These are phyloP conservation scores for Coregonus sp. DNA, from an alignment of 2,797 vertebrate species.

Conservation along the genomic window DNA sequence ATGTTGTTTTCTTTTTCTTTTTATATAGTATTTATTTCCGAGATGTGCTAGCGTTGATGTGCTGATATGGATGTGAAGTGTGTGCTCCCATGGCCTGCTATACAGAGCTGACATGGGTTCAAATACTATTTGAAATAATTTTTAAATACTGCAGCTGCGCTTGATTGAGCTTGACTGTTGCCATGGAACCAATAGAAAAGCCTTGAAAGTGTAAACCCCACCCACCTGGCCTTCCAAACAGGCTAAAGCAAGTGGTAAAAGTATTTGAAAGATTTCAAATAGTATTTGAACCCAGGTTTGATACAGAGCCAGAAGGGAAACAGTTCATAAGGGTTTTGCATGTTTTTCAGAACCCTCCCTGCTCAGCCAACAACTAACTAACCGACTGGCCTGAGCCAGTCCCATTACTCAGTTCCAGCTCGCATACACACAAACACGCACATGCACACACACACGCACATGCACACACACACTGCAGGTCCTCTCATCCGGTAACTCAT, in stretches of 20 bases:
- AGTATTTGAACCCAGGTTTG: background rate
- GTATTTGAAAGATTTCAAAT: background rate
- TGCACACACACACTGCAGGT: background rate
- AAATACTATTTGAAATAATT: background rate
- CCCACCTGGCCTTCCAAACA: too few relatives aligned
- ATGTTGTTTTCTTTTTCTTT: conserved; percentile 47
- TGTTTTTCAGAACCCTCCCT: conserved; percentile 38
- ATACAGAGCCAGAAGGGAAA: conserved; percentile 20
- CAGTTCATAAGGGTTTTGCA: conserved; percentile 53
- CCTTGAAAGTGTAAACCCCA: too few relatives aligned
- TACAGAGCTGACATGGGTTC: background rate
- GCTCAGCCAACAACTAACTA: background rate
- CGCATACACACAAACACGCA: background rate
- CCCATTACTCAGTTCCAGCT: conserved; percentile 1
- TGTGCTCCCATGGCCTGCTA: conserved; percentile 41
- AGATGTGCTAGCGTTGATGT: conserved; percentile 45
- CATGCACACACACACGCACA: background rate
- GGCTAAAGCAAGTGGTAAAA: too few relatives aligned
- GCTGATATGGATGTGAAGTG: conserved; percentile 49
- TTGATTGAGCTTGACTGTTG: too few relatives aligned
- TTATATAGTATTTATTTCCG: conserved; percentile 20
- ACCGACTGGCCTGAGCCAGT: background rate
- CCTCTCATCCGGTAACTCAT: background rate
- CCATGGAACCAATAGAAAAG: too few relatives aligned
- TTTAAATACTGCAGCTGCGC: background rate